These are phyloP conservation scores for Lasioglossum villosulum DNA, from an alignment of 2,888 invertebrate species.

Conservation along the genomic window DNA sequence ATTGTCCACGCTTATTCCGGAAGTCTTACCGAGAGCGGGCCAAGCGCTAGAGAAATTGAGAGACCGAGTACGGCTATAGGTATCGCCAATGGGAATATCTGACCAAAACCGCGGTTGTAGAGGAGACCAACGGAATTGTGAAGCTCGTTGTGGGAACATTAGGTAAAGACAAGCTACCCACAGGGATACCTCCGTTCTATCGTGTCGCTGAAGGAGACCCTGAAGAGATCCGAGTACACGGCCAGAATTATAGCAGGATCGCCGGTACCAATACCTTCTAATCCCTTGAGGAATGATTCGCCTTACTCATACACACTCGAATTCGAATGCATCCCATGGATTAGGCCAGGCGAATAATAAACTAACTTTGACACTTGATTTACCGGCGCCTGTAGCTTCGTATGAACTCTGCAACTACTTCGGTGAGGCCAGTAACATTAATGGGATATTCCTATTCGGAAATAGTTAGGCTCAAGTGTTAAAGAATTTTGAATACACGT, in stretches of 20 bases:
- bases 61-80: not conserved
- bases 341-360: not conserved
- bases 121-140: not conserved
- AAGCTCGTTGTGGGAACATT: not conserved
- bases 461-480: not conserved
- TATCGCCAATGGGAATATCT: not conserved
- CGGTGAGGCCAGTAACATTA: not conserved
- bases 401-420: not conserved
- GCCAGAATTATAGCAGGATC: not conserved
- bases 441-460: not conserved
- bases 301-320: not conserved
- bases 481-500: not conserved
- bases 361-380: not conserved
- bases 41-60: not conserved
- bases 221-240: not conserved
- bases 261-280: not conserved
- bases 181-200: not conserved
- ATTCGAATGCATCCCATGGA: not conserved
- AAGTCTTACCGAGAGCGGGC: not conserved
- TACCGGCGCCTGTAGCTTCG: not conserved
- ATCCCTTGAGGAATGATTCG: not conserved
- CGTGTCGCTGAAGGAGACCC: not conserved
- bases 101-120: not conserved
- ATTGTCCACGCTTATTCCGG: not conserved
- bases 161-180: not conserved